These are phyloP conservation scores for Erpobdella octoculata DNA, from an alignment of 2,888 invertebrate species.

Conservation along the genomic window DNA sequence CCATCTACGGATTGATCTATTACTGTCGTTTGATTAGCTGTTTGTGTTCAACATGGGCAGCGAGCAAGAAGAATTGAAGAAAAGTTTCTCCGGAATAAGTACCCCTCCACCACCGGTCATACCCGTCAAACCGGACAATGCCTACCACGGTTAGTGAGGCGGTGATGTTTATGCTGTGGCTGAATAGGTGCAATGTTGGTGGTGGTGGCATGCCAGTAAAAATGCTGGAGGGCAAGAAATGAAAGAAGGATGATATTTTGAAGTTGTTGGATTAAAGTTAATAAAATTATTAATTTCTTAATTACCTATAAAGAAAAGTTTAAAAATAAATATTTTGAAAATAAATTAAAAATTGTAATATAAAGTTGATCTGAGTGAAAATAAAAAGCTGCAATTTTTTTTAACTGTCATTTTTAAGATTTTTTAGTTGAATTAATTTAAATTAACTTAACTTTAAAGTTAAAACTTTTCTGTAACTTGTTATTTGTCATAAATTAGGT, in stretches of 20 bases:
- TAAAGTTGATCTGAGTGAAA: too few relatives aligned
- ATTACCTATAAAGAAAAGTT: not conserved
- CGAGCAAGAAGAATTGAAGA: conserved; percentile 12
- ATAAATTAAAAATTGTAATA: not conserved
- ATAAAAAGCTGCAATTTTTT: too few relatives aligned
- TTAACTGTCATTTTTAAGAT: too few relatives aligned
- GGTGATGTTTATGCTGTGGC: not conserved
- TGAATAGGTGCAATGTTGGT: not conserved
- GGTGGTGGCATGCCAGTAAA: not conserved
- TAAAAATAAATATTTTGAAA: not conserved
- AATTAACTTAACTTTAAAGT: too few relatives aligned
- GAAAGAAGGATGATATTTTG: not conserved
- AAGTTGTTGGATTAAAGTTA: not conserved
- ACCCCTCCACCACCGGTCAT: conserved; percentile 15
- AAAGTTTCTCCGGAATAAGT: not conserved
- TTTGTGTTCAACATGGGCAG: conserved; percentile 8
- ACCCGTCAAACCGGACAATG: conserved; percentile 16
- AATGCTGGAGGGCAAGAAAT: not conserved
- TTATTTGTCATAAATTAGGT: too few relatives aligned
- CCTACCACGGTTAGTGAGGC: conserved; percentile 5
- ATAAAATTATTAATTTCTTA: too few relatives aligned
- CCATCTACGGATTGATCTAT: too few relatives aligned
- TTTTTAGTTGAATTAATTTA: too few relatives aligned
- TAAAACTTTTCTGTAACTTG: too few relatives aligned
- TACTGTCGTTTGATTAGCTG: not conserved